Evolutionary conservation across 2,113 vertebrate species (phyloP).

Genomic region (Rhea americana): DNA sequence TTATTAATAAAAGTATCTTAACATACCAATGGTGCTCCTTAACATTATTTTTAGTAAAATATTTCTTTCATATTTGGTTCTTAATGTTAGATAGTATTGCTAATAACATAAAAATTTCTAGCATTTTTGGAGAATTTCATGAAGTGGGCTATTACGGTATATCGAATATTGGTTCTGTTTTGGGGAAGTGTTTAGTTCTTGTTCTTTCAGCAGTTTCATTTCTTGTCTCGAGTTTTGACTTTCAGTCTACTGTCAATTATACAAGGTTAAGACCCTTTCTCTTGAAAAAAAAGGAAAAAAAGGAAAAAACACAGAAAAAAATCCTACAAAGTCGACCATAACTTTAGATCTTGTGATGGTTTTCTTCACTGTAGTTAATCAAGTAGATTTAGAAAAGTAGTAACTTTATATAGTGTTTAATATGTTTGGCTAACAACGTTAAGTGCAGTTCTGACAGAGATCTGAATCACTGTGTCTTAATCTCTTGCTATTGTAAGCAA

Average conservation of each 20-base stretch:
- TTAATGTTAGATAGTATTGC: neutral
- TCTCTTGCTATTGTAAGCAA: neutral
- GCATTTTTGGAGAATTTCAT: neutral
- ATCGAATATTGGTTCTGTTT: neutral
- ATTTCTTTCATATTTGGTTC: neutral
- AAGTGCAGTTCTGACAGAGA: neutral
- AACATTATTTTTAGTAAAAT: neutral
- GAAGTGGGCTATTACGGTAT: neutral
- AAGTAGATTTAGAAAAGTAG: neutral
- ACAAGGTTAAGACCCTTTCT: neutral
- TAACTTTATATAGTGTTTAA: rapidly evolving
- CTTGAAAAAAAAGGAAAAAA: neutral
- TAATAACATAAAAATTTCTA: neutral
- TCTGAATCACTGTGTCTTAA: rapidly evolving
- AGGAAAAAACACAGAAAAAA: neutral
- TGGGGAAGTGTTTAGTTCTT: neutral
- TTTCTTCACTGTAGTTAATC: neutral
- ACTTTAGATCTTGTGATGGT: neutral
- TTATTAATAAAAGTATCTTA: neutral
- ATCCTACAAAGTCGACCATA: neutral
- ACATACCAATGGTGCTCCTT: neutral
- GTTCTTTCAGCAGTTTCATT: neutral
- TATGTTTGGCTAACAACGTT: neutral
- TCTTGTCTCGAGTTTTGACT: neutral
- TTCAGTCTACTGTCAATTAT: neutral